Percentiles rank a stretch among this genome's conserved stretches.
phyloP scores from a whole-genome alignment of 2,113 vertebrate species.

The Camelus bactrianus region DNA sequence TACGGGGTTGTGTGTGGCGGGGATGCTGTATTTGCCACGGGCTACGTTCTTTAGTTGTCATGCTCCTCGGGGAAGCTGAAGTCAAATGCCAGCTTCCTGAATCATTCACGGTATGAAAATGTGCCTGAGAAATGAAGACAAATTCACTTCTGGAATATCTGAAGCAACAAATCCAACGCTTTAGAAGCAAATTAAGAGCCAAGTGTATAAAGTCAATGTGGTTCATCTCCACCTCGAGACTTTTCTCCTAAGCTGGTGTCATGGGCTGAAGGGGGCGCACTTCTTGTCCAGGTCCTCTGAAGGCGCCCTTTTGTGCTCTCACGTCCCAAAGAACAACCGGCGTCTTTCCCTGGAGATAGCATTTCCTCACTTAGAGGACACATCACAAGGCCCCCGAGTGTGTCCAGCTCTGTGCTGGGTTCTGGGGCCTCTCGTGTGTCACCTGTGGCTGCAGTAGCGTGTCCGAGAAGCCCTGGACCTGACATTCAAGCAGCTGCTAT shows the following conservation, averaged over 20 bases:
- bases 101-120: background rate
- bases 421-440: background rate
- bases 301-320: too few species aligned
- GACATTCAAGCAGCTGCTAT: background rate
- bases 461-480: background rate
- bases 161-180: background rate
- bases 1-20: background rate
- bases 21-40: background rate
- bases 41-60: background rate
- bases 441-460: background rate
- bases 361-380: background rate
- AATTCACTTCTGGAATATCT: background rate
- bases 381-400: background rate
- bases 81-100: background rate
- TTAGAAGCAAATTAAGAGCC: background rate
- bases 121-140: background rate
- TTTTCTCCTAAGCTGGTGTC: background rate
- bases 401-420: background rate
- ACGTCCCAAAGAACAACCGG: background rate
- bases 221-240: background rate
- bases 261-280: too few species aligned
- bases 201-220: background rate
- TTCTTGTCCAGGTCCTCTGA: background rate
- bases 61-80: background rate
- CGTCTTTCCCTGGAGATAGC: background rate